Percentiles rank a stretch among this genome's conserved stretches.
Evolutionary conservation across 2,888 invertebrate genomes (phyloP).

Genomic region (Drosophila parthenogenetica): DNA sequence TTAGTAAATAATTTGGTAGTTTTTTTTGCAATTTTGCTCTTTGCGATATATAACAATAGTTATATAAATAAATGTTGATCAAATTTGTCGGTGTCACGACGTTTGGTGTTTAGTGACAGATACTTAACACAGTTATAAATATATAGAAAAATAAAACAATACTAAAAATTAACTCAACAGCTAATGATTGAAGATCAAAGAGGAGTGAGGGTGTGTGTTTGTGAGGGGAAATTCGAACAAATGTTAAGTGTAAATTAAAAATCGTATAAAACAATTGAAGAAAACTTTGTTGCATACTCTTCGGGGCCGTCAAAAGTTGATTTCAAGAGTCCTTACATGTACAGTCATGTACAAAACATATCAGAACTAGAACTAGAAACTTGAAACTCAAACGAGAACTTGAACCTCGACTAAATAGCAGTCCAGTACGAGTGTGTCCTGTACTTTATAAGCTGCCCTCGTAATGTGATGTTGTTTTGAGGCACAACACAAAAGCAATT

Average conservation of each 20-base stretch:
- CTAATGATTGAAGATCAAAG: conserved; percentile 23
- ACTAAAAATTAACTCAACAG: conserved; percentile 25
- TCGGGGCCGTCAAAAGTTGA: conserved; percentile 33
- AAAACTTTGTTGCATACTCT: conserved; percentile 37
- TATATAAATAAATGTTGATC: conserved; percentile 22
- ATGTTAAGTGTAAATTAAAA: conserved; percentile 36
- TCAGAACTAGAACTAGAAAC: conserved; percentile 2
- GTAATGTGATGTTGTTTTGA: conserved; percentile 44
- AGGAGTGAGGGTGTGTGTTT: conserved; percentile 1
- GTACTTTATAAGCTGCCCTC: conserved; percentile 55
- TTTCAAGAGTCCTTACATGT: conserved; percentile 21
- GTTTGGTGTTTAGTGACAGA: conserved; percentile 63
- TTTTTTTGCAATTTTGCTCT: conserved; percentile 43
- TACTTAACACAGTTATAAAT: conserved; percentile 26
- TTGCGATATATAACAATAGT: conserved; percentile 36
- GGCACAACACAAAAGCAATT: conserved; percentile 58
- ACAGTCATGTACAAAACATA: not conserved
- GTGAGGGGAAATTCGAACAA: conserved; percentile 4
- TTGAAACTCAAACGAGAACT: conserved; percentile 14
- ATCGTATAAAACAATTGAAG: conserved; percentile 21
- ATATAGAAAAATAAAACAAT: conserved; percentile 30
- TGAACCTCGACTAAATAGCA: conserved; percentile 38
- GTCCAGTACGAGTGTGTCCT: conserved; percentile 39
- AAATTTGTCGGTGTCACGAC: conserved; percentile 61
- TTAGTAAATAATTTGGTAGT: conserved; percentile 74